Base-by-base conservation (phyloP, 1,140 invertebrate species). In the Drosophila parabipectinata region DNA sequence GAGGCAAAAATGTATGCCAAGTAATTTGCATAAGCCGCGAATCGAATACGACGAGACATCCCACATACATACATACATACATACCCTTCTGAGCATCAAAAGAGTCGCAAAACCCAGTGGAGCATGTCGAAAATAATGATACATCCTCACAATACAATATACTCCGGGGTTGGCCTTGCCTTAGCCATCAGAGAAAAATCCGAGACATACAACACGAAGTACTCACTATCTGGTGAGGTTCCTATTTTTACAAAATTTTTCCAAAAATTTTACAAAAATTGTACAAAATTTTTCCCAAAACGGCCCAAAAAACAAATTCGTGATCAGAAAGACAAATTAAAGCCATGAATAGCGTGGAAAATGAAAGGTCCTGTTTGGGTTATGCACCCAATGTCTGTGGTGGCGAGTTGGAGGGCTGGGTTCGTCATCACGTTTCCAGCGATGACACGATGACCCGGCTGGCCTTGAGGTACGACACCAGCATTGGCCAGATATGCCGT, bases 1-100 rank as follows among this genome's bases (percentile, higher is more conserved):
- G 41, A 21, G 1, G 26, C 26, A 28, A 32, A 52, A 69, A 69
- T 56, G 60, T 57, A 59, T 67, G 68, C 62, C 61, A 62, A 68
- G 69, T 45, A 61, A 75, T 79, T 79, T 79, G 77, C 77, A 79
- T 75, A 74, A 64, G 50, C 51, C 77, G 60, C 72, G 58, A 66
- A 67, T 72, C 75, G 60, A 48, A 68, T 45, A 66, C n/a, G 26
- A 28, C 26, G 26, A 28, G 26, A 28, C 26, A 28, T 6, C 26
- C 5, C 26, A 28, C 26, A 28, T 28, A 28, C 26, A 28, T 5
- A 28, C 26, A 28, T 5, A 28, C 26, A 28, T 28, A 6, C 26
- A 28, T 28, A 28, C 6, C 26, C 26, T 28, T 28, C 6, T 28
- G 26, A 28, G 32, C 32, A 32, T 32, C 32, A 37, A 37, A 37